Evolutionary conservation across 2,888 invertebrate species (phyloP).

Genomic region (Eupithecia vulgata): DNA sequence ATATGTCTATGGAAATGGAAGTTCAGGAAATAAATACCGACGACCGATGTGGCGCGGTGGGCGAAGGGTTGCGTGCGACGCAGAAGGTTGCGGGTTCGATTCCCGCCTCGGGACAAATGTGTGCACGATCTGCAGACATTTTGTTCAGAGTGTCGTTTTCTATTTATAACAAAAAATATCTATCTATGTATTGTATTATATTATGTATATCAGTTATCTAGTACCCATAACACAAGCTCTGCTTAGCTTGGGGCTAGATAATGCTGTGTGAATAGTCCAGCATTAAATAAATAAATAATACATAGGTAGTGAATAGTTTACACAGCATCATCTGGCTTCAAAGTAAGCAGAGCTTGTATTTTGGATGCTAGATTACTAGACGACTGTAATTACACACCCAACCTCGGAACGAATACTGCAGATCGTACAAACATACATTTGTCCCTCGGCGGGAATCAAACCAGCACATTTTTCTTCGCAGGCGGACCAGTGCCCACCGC

Average conservation of each 20-base stretch:
- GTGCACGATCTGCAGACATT: too few relatives aligned
- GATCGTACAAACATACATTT: not conserved
- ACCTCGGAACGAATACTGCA: not conserved
- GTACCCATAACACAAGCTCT: too few relatives aligned
- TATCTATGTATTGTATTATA: too few relatives aligned
- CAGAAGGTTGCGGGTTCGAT: too few relatives aligned
- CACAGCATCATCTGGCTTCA: not conserved
- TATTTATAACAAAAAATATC: too few relatives aligned
- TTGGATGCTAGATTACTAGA: not conserved
- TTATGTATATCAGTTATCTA: too few relatives aligned
- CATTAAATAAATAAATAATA: not conserved
- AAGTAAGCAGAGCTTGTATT: not conserved
- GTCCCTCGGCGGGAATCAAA: not conserved
- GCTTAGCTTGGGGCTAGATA: too few relatives aligned
- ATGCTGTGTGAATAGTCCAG: too few relatives aligned
- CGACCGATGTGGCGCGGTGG: too few relatives aligned
- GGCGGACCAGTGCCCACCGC: not conserved
- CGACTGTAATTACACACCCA: not conserved
- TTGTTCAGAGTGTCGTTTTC: too few relatives aligned
- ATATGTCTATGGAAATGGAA: not conserved
- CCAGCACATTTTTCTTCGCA: not conserved
- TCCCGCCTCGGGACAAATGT: too few relatives aligned
- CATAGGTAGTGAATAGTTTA: not conserved
- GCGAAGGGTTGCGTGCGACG: too few relatives aligned
- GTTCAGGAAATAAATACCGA: not conserved